These are phyloP conservation scores for Scleropages formosus DNA, from an alignment of 2,797 vertebrate species.

Conservation along the genomic window DNA sequence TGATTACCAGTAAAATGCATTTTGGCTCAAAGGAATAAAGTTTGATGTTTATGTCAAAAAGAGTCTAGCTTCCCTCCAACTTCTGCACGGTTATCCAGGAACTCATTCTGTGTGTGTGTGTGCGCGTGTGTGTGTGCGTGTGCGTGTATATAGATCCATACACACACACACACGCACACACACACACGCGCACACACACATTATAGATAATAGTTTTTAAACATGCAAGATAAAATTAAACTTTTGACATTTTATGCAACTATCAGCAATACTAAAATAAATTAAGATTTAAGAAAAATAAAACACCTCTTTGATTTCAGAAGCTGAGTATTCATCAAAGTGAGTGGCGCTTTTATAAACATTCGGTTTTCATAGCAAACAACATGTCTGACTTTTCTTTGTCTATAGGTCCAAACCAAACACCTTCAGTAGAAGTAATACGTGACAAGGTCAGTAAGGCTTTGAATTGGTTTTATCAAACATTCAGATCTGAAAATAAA, in stretches of 20 bases:
- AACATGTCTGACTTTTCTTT: slow-evolving; percentile 25
- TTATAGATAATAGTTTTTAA: slow-evolving; percentile 18
- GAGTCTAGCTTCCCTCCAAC: slow-evolving; percentile 10
- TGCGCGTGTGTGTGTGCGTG: too few species aligned
- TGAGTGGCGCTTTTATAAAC: slow-evolving; percentile 45
- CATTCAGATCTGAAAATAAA: slow-evolving; percentile 71
- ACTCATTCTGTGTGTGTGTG: not conserved
- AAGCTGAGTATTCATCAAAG: slow-evolving; percentile 54
- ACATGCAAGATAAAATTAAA: slow-evolving; percentile 24
- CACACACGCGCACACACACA: too few species aligned
- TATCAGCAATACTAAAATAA: slow-evolving; percentile 46
- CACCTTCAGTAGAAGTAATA: slow-evolving; percentile 64
- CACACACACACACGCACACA: too few species aligned
- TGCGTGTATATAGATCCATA: not conserved
- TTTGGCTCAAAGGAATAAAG: not conserved
- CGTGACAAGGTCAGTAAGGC: slow-evolving; percentile 71
- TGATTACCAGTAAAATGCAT: slow-evolving; percentile 10
- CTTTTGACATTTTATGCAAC: slow-evolving; percentile 40
- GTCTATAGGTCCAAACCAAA: slow-evolving; percentile 56
- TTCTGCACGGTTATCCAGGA: not conserved
- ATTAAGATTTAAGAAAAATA: slow-evolving; percentile 59
- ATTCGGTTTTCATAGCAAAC: slow-evolving; percentile 31
- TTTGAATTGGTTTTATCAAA: slow-evolving; percentile 63
- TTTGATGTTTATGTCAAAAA: not conserved
- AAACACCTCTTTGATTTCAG: slow-evolving; percentile 53